phyloP scores from a whole-genome alignment of 2,888 invertebrate species.

The Rhingia rostrata region DNA sequence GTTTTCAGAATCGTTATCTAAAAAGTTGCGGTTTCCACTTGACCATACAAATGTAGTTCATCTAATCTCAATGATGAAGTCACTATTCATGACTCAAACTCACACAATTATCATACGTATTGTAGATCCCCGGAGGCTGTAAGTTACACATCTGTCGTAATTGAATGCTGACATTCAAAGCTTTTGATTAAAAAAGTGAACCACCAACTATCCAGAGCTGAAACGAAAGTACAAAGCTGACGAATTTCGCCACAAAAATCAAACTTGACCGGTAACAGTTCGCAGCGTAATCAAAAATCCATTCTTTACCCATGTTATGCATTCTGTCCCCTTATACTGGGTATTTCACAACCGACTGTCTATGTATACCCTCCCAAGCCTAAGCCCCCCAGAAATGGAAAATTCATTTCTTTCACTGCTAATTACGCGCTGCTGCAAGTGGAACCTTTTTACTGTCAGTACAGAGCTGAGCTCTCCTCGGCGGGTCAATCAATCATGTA shows the following conservation, averaged over 20 bases:
- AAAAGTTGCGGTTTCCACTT: too few species aligned
- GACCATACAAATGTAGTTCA: too few species aligned
- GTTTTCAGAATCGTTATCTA: too few species aligned
- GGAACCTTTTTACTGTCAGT: constrained; percentile 23
- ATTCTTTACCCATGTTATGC: constrained; percentile 7
- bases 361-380: neutral
- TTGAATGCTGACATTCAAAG: too few species aligned
- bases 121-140: too few species aligned
- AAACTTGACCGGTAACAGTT: constrained; percentile 15
- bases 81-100: too few species aligned
- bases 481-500: constrained; percentile 58
- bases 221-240: neutral
- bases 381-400: constrained; percentile 19
- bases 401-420: constrained; percentile 47
- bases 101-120: too few species aligned
- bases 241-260: neutral
- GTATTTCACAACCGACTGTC: constrained; percentile 10
- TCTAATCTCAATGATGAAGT: too few species aligned
- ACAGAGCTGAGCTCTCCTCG: constrained; percentile 14
- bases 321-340: constrained; percentile 22
- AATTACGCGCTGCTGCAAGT: constrained; percentile 41
- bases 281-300: constrained; percentile 31
- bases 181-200: constrained; percentile 4
- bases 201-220: neutral
- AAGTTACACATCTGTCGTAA: too few species aligned